phyloP scores from a whole-genome alignment of 2,797 vertebrate species.

The Protosalanx chinensis region DNA sequence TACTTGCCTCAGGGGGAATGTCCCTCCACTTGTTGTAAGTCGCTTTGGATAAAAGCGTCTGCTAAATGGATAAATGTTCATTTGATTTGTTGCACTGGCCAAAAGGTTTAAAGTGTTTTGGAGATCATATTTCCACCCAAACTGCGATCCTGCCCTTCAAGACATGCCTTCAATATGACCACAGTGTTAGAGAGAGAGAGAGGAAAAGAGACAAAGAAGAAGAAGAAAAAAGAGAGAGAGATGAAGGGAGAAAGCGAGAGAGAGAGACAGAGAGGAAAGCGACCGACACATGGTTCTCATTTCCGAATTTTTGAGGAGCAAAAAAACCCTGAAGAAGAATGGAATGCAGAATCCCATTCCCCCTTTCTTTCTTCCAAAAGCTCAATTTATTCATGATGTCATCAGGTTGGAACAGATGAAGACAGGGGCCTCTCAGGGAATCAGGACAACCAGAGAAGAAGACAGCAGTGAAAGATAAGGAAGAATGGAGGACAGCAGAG shows the following conservation, averaged over 20 bases:
- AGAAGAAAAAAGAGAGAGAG: neutral
- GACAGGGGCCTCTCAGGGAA: neutral
- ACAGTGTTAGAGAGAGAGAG: neutral
- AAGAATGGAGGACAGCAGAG: constrained; percentile 1
- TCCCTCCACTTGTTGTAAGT: too few species aligned
- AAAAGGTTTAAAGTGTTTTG: too few species aligned
- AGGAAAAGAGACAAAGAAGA: neutral
- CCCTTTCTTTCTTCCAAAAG: constrained; percentile 7
- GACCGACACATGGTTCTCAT: constrained; percentile 52
- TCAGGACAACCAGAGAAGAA: neutral
- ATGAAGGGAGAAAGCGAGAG: neutral
- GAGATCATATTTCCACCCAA: too few species aligned
- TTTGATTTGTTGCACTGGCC: too few species aligned
- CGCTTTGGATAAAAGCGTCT: too few species aligned
- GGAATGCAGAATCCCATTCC: constrained; percentile 6
- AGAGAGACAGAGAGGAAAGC: neutral
- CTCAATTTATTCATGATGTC: constrained; percentile 11
- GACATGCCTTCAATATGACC: constrained; percentile 22
- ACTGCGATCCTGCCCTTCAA: constrained; percentile 6
- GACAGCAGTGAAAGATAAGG: neutral
- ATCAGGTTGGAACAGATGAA: constrained; percentile 5
- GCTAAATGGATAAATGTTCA: too few species aligned
- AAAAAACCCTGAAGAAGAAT: neutral
- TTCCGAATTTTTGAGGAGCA: constrained; percentile 32
- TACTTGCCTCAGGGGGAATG: too few species aligned